Evolutionary conservation across 2,888 invertebrate species (phyloP).

Genomic region (Smittia sp.): DNA sequence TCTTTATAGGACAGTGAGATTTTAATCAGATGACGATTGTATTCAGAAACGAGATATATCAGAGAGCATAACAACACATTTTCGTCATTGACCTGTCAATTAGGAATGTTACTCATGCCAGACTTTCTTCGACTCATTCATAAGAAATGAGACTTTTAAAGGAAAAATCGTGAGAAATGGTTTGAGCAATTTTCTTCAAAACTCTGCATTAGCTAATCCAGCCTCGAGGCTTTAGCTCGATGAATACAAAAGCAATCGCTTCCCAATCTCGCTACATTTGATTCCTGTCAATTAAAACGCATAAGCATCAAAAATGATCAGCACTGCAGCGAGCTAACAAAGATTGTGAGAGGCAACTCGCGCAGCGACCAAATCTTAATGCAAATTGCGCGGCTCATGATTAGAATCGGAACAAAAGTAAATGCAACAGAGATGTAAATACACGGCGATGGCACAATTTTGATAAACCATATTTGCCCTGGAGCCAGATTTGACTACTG

Average conservation of each 20-base stretch:
- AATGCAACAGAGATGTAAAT: constrained; percentile 22
- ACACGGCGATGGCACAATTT: constrained; percentile 30
- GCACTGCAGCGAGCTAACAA: not conserved
- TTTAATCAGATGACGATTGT: constrained; percentile 19
- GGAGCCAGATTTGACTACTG: not conserved
- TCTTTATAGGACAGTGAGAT: not conserved
- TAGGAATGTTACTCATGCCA: not conserved
- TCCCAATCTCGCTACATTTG: too few species aligned
- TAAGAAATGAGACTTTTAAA: not conserved
- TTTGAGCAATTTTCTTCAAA: too few species aligned
- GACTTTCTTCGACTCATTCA: not conserved
- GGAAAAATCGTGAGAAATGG: not conserved
- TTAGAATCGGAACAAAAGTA: not conserved
- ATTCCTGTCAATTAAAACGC: constrained; percentile 34
- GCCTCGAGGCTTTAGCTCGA: too few species aligned
- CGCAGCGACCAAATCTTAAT: constrained; percentile 22
- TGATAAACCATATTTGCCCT: constrained; percentile 16
- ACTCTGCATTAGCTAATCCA: too few species aligned
- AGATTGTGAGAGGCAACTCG: not conserved
- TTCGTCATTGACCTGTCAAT: constrained; percentile 34
- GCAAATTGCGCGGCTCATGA: constrained; percentile 11
- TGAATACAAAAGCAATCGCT: too few species aligned
- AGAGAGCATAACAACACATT: constrained; percentile 3
- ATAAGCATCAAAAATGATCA: constrained; percentile 20
- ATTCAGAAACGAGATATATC: not conserved